Conservation (phyloP, 53 echinoderm and acorn worm species). For the Luidia sarsii region DNA sequence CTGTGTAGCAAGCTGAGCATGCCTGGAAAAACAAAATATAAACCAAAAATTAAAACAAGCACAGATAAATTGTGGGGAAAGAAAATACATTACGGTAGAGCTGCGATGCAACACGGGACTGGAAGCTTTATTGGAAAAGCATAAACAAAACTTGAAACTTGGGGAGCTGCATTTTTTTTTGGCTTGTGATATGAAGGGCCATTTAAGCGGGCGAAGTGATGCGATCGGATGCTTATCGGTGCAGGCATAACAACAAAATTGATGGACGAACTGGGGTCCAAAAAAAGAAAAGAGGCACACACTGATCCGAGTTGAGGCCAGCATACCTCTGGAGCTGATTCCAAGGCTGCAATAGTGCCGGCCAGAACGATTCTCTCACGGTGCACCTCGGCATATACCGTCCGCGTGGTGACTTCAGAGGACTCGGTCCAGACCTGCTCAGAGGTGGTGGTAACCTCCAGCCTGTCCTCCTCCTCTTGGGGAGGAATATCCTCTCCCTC, state of each 20-base stretch:
- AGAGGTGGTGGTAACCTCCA: background rate
- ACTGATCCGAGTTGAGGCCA: background rate
- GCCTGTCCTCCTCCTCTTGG: constrained; percentile 2
- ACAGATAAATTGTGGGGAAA: too few species aligned
- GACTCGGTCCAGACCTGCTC: constrained; percentile 12
- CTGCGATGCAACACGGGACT: background rate
- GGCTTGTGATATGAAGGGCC: too few species aligned
- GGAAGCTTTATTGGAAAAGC: background rate
- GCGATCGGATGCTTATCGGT: too few species aligned
- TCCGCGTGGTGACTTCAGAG: constrained; percentile 30
- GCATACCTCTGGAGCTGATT: constrained; percentile 36
- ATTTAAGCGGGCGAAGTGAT: too few species aligned
- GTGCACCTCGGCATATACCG: constrained; percentile 50
- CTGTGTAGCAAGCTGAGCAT: too few species aligned
- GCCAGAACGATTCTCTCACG: constrained; percentile 28
- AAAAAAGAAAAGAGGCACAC: background rate
- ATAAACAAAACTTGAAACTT: background rate
- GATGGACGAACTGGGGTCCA: too few species aligned
- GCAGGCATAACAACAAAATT: too few species aligned
- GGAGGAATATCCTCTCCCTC: background rate
- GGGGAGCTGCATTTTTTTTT: too few species aligned
- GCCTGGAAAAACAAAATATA: too few species aligned
- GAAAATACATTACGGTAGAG: too few species aligned
- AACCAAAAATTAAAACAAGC: too few species aligned
- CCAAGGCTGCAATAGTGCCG: background rate